Base-by-base conservation (phyloP, 2,888 invertebrate genomes). In the Artemia sinica region DNA sequence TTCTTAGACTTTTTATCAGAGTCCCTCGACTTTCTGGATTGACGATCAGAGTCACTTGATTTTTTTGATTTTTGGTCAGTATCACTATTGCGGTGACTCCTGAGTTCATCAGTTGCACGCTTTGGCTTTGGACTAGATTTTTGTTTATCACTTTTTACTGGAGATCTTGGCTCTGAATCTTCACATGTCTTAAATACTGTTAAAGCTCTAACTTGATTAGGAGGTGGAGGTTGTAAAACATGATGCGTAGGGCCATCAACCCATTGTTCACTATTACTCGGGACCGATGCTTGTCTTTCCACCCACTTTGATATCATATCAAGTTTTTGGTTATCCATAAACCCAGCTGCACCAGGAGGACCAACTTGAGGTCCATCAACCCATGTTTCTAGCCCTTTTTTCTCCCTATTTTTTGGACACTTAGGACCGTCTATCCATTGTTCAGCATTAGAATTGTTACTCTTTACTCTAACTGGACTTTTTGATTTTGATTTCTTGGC, bases 371-470 rank as follows among this genome's bases (percentile, higher is more conserved):
- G 63, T 89, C 88, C 74, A 88, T 87, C 75, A 88, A 58, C 28
- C 83, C 72, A 89, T 82, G 76, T 88, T 88, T 63, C 74, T 70
- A 49, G 65, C 58, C 67, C 68, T 70, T 18, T 63, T 65, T 9
- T 67, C 51, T 58, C 68, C 48, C 12, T 67, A 49, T 58, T 63
- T 72, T 75, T 74, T 70, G 73, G 70, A 74, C 92, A 89, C 75
- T 91, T 84, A 0, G 95, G 95, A 0, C 95, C 95, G 79, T 96
- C 95, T 72, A 95, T 90, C 95, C 95, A 96, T 76, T 92, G 91
- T 76, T 95, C 95, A 75, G 92, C 91, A 18, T 49, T 66, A 4
- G 66, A 49, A 7, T 51, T 50, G 67, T 50, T 50, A 14, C 41
- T 10, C 67, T 48, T 11, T 41, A 14, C 50, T 5, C 18, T n/a